phyloP scores from a whole-genome alignment of 2,888 invertebrate species.

The Clusia tigrina region DNA sequence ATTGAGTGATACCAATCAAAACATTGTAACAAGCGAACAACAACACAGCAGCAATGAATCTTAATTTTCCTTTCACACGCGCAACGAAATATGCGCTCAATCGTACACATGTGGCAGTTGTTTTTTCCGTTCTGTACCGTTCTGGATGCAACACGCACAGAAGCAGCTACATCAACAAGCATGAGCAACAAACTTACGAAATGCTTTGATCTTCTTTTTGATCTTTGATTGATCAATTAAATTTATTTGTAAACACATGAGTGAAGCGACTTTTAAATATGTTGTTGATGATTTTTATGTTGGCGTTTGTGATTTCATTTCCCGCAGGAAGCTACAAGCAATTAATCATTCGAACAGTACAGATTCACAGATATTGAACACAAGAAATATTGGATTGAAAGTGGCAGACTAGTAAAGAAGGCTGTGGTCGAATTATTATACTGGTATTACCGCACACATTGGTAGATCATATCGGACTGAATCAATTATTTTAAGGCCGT shows the following conservation, averaged over 20 bases:
- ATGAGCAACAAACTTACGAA: background rate
- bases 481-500: too few relatives aligned
- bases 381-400: too few relatives aligned
- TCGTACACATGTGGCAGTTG: too few relatives aligned
- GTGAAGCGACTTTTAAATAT: background rate
- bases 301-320: background rate
- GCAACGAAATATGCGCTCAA: background rate
- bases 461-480: too few relatives aligned
- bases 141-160: background rate
- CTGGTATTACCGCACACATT: too few relatives aligned
- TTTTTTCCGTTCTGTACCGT: background rate
- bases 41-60: slow-evolving; percentile 16
- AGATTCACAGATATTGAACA: too few relatives aligned
- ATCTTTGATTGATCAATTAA: slow-evolving; percentile 62
- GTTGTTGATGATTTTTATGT: background rate
- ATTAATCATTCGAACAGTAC: too few relatives aligned
- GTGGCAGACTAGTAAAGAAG: too few relatives aligned
- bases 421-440: too few relatives aligned
- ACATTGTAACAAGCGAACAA: slow-evolving; percentile 41
- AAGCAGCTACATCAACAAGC: background rate
- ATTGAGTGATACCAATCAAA: slow-evolving; percentile 58
- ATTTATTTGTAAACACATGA: slow-evolving; percentile 61
- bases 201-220: slow-evolving; percentile 52
- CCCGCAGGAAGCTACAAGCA: slow-evolving; percentile 4
- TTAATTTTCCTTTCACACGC: slow-evolving; percentile 5